Base-by-base conservation (phyloP, 1,140 invertebrate species). In the Caenorhabditis latens region DNA sequence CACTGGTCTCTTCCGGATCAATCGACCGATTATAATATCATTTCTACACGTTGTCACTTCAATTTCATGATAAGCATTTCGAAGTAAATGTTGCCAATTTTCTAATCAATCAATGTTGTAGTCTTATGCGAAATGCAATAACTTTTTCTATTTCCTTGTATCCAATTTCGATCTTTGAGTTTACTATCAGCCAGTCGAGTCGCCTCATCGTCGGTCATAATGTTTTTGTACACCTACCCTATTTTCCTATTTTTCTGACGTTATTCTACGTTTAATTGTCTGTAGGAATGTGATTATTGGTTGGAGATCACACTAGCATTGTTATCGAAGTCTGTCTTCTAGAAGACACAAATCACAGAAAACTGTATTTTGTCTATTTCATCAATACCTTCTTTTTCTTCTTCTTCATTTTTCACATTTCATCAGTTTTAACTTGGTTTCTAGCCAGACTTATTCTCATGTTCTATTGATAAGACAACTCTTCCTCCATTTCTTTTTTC, bases 1-100 rank as follows among this genome's bases (percentile, higher is more conserved):
- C 21, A 43, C n/a, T 48, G 65, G 65, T 16, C 65, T 79, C 71
- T 79, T 50, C 71, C 71, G 46, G 71, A 79, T 79, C 71, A 79
- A 79, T 79, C 46, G 71, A 79, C 40, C 43, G 71, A 79, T 79
- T 79, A 79, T 53, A 24, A 53, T 50, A 42, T 79, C 46, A 50
- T 24, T 32, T 24, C 43, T 40, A 79, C 71, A 79, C 71, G 46
- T 79, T 48, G 43, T 43, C 71, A 46, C 19, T 9, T 71, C 42
- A 19, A 11, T n/a, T 46, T 71, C 67, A 19, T 19, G 71, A 79
- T 79, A 79, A 71, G 67, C 11, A 46, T 4, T 40, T 46, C 11
- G 19, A 11, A 19, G 53, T n/a, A 48, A 79, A 24, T 79, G 71
- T 79, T 79, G 71, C 71, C 19, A 19, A 11, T 67, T 67, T 4